These are phyloP conservation scores for Argynnis bischoffii DNA, from an alignment of 2,888 invertebrate genomes.

Conservation along the genomic window DNA sequence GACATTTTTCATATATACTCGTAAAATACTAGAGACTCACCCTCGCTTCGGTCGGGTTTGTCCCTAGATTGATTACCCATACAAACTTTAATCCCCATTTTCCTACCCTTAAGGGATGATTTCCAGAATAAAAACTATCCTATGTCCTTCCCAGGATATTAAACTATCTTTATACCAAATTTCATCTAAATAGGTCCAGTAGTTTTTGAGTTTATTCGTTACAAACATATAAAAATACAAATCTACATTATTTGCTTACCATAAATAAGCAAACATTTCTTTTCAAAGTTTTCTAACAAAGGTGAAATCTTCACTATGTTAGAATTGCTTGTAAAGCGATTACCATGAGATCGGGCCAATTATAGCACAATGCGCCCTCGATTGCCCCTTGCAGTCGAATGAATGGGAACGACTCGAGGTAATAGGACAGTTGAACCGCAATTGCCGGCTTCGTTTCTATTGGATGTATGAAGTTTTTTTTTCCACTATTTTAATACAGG, in stretches of 20 bases:
- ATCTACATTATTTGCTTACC: background rate
- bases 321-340: conserved; percentile 39
- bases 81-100: too few relatives aligned
- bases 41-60: too few relatives aligned
- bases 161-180: too few relatives aligned
- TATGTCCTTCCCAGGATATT: too few relatives aligned
- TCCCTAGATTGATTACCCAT: too few relatives aligned
- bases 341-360: conserved; percentile 47
- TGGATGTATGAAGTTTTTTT: background rate
- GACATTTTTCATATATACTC: background rate
- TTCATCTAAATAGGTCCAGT: too few relatives aligned
- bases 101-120: too few relatives aligned
- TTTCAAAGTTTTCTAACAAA: conserved; percentile 4
- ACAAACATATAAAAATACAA: background rate
- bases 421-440: conserved; percentile 26
- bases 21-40: background rate
- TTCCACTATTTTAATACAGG: background rate
- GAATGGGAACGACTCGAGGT: conserved; percentile 38
- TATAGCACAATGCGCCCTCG: conserved; percentile 46
- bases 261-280: too few relatives aligned
- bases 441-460: conserved; percentile 27
- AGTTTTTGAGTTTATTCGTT: too few relatives aligned
- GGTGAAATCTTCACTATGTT: background rate
- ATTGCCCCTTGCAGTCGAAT: conserved; percentile 41
- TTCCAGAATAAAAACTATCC: too few relatives aligned